phyloP scores from a whole-genome alignment of 1,140 invertebrate species.

The Antheraea pernyi region DNA sequence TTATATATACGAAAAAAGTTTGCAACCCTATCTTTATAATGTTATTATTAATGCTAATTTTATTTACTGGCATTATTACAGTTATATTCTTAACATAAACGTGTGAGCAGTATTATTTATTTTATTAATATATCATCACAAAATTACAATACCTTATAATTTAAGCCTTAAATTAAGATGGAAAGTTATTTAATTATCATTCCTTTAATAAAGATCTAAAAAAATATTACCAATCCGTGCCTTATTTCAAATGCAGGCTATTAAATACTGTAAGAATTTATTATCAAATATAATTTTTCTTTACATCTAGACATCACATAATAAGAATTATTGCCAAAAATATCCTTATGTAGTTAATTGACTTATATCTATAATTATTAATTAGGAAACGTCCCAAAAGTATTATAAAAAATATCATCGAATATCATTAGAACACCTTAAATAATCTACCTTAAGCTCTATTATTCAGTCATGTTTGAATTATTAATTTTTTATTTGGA shows the following conservation, averaged over 20 bases:
- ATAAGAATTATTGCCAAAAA: conserved; percentile 44
- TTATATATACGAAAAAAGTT: too few species aligned
- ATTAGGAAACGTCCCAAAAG: conserved; percentile 31
- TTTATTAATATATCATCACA: conserved; percentile 27
- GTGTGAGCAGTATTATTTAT: background rate
- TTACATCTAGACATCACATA: conserved; percentile 46
- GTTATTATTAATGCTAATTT: background rate
- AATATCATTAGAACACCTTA: conserved; percentile 32
- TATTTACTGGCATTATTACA: background rate
- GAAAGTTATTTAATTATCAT: background rate
- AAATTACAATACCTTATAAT: conserved; percentile 27
- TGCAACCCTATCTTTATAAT: too few species aligned
- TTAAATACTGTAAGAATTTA: conserved; percentile 35
- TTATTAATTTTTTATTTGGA: conserved; percentile 3
- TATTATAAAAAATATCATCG: conserved; percentile 44
- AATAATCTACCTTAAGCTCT: conserved; percentile 45
- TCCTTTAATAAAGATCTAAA: conserved; percentile 19
- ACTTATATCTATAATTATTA: conserved; percentile 36
- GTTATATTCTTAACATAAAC: background rate
- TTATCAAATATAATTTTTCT: conserved; percentile 27
- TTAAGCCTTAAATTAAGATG: background rate
- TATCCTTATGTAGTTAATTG: conserved; percentile 32
- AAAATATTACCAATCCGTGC: conserved; percentile 22
- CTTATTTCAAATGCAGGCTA: conserved; percentile 34
- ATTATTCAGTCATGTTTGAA: conserved; percentile 43